These are phyloP conservation scores for Cassiopea xamachana DNA, from an alignment of 30 jellyfish, hydroid and myxozoan genomes.

Conservation along the genomic window DNA sequence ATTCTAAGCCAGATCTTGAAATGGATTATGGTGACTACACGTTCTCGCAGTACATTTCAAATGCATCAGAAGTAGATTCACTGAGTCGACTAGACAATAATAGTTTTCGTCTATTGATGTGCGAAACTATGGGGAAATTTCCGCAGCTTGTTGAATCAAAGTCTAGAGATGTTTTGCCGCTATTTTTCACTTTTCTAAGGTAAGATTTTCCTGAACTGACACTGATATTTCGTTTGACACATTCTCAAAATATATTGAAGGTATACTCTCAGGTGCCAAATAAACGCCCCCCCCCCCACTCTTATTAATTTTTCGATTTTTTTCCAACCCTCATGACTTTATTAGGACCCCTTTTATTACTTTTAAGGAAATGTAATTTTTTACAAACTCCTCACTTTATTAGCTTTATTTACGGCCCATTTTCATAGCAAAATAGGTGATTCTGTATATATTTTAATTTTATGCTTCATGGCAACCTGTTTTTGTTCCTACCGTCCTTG, in stretches of 20 bases:
- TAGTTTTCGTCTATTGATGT: constrained; percentile 64
- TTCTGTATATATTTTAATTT: too few relatives aligned
- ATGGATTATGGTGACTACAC: background rate
- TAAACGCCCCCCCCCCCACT: background rate
- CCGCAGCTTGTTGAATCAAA: constrained; percentile 76
- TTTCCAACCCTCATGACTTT: background rate
- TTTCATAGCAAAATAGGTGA: background rate
- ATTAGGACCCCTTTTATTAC: background rate
- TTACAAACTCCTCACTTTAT: too few relatives aligned
- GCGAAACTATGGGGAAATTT: constrained; percentile 76
- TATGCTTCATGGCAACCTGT: too few relatives aligned
- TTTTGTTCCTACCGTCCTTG: too few relatives aligned
- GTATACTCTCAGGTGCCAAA: background rate
- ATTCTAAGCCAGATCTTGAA: background rate
- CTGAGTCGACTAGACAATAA: constrained; percentile 65
- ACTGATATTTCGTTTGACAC: background rate
- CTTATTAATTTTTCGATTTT: background rate
- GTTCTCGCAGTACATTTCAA: background rate
- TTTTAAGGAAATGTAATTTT: too few relatives aligned
- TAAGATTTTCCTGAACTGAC: background rate
- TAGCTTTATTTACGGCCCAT: background rate
- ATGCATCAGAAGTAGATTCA: constrained; percentile 17
- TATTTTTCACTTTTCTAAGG: constrained; percentile 75
- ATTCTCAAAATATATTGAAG: background rate
- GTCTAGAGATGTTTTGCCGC: constrained; percentile 81